A percentile compares a stretch with the other conserved stretches of the same genome.
phyloP scores from a whole-genome alignment of 2,113 vertebrate species.

The Zootoca vivipara region DNA sequence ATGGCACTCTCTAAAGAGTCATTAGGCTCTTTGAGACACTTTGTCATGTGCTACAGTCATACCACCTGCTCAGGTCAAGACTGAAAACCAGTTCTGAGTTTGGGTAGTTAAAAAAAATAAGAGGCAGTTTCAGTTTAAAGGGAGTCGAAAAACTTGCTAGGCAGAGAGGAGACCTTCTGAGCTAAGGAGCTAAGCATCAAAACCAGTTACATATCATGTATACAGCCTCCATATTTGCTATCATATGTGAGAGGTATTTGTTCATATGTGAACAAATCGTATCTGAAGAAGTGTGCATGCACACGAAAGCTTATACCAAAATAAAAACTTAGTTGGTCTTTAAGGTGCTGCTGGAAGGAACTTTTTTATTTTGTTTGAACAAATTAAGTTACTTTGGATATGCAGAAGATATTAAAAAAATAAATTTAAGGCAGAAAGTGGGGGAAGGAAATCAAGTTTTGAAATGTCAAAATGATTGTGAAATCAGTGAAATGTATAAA shows the following conservation, averaged over 20 bases:
- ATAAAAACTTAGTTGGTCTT: too few relatives aligned
- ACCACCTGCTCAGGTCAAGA: constrained; percentile 5
- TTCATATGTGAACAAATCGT: neutral
- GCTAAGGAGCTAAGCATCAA: neutral
- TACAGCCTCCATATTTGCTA: neutral
- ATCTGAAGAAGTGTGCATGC: too few relatives aligned
- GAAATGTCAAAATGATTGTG: too few relatives aligned
- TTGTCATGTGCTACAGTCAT: constrained; percentile 3
- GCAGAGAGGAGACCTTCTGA: neutral
- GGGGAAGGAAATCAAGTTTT: too few relatives aligned
- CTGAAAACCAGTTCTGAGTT: neutral
- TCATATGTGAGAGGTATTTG: too few relatives aligned
- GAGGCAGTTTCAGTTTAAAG: neutral
- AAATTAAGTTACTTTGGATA: too few relatives aligned
- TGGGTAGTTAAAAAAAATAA: neutral
- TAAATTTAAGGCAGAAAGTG: too few relatives aligned
- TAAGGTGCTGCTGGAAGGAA: too few relatives aligned
- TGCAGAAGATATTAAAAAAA: too few relatives aligned
- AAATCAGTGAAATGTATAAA: too few relatives aligned
- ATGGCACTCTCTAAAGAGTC: constrained; percentile 14
- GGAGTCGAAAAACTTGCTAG: neutral
- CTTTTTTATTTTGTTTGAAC: too few relatives aligned
- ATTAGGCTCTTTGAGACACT: neutral
- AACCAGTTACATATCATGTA: neutral
- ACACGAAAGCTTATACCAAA: too few relatives aligned